Conservation (phyloP, 2,888 invertebrate species). For the Dysmachus trigonus region DNA sequence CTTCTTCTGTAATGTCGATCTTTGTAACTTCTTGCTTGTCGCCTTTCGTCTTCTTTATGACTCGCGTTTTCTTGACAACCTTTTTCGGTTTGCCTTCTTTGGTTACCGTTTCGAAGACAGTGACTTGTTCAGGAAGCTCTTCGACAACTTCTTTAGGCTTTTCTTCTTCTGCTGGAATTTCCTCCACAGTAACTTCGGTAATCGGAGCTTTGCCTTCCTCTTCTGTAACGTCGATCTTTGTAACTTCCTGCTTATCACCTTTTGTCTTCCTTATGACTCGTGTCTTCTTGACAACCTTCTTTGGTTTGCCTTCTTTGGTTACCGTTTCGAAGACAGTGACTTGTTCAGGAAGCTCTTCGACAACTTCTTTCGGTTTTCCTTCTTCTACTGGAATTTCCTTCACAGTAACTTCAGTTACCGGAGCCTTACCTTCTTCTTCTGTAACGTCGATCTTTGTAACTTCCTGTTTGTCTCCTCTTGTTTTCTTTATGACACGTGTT, state of each 20-base stretch:
- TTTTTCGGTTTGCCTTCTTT: constrained; percentile 55
- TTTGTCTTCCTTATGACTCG: constrained; percentile 58
- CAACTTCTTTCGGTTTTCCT: constrained; percentile 41
- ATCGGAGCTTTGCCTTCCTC: constrained; percentile 58
- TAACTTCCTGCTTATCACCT: constrained; percentile 59
- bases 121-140: constrained; percentile 52
- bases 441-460: constrained; percentile 57
- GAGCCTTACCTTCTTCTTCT: constrained; percentile 60
- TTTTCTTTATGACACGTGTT: constrained; percentile 55
- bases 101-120: constrained; percentile 54
- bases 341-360: constrained; percentile 59
- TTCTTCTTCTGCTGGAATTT: not conserved
- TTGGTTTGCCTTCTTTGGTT: constrained; percentile 56
- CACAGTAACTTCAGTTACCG: constrained; percentile 60
- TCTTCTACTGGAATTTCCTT: constrained; percentile 42
- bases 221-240: constrained; percentile 60
- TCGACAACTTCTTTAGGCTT: constrained; percentile 49
- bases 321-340: constrained; percentile 44
- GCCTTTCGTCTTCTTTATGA: constrained; percentile 60
- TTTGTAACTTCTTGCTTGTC: constrained; percentile 61
- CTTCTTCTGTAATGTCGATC: constrained; percentile 62
- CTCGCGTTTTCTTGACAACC: constrained; percentile 58
- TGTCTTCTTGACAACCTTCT: constrained; percentile 54
- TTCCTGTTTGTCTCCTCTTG: constrained; percentile 55
- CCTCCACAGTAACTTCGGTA: constrained; percentile 50